phyloP scores from a whole-genome alignment of 2,113 vertebrate genomes.

The Mystacornis crossleyi region DNA sequence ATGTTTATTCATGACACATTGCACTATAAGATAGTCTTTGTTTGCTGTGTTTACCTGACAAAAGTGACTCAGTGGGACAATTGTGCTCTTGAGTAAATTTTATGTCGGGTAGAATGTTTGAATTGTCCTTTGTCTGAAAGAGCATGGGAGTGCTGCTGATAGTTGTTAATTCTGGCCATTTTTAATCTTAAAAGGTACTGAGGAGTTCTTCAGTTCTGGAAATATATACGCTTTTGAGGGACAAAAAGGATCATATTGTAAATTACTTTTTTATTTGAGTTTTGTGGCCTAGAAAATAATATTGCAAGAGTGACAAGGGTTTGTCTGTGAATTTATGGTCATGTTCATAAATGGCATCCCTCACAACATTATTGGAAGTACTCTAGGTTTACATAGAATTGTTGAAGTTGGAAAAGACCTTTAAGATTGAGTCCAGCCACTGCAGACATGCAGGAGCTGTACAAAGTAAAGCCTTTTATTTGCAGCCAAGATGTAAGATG shows the following conservation, averaged over 20 bases:
- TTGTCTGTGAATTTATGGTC: background rate
- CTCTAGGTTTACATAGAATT: background rate
- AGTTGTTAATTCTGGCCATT: background rate
- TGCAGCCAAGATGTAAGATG: background rate
- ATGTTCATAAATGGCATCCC: background rate
- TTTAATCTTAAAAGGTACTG: background rate
- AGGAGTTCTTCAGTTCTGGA: background rate
- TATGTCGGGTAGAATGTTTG: background rate
- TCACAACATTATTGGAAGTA: background rate
- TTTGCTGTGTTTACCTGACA: background rate
- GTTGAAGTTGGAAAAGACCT: background rate
- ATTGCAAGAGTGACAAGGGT: background rate
- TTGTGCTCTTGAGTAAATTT: background rate
- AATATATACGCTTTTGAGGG: background rate
- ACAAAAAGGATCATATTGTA: background rate
- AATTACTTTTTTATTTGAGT: background rate
- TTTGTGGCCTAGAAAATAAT: background rate
- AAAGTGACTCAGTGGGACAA: background rate
- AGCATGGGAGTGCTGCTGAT: background rate
- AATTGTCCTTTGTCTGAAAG: background rate
- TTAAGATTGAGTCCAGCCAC: background rate
- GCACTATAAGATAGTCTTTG: background rate
- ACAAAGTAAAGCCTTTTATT: background rate
- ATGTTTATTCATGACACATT: background rate
- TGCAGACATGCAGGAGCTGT: background rate